Percentiles rank a stretch among this genome's conserved stretches.
These are phyloP conservation scores for Eurytemora carolleeae DNA, from an alignment of 1,140 invertebrate genomes.

Conservation along the genomic window DNA sequence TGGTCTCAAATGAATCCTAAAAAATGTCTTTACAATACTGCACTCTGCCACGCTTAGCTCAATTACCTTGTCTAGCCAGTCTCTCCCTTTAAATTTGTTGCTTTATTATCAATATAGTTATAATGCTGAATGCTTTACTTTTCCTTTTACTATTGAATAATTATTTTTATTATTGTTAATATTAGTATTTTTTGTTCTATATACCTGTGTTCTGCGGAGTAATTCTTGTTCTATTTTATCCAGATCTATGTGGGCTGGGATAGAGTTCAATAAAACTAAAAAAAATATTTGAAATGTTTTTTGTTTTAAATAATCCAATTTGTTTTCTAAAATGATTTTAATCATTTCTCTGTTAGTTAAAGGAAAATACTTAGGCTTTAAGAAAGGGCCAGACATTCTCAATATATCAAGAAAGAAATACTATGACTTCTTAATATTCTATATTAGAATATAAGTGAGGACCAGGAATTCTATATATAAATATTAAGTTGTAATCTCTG, in stretches of 20 bases:
- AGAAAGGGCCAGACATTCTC: background rate
- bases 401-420: no score
- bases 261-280: background rate
- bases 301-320: background rate
- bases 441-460: no score
- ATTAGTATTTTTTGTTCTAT: background rate
- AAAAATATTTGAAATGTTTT: background rate
- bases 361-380: background rate
- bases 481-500: no score
- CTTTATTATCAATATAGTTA: slow-evolving; percentile 15
- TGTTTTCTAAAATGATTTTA: background rate
- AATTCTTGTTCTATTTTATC: background rate
- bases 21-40: no score
- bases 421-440: no score
- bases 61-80: slow-evolving; percentile 5
- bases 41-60: background rate
- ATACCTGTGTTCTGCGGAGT: no score
- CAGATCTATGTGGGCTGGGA: background rate
- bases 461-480: no score
- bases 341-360: background rate
- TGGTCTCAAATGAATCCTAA: no score
- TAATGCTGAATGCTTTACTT: background rate
- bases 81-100: slow-evolving; percentile 40
- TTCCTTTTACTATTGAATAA: no score
- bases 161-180: no score